These are phyloP conservation scores for Nemopilema nomurai DNA, from an alignment of 30 jellyfish, hydroid and myxozoan species.

Conservation along the genomic window DNA sequence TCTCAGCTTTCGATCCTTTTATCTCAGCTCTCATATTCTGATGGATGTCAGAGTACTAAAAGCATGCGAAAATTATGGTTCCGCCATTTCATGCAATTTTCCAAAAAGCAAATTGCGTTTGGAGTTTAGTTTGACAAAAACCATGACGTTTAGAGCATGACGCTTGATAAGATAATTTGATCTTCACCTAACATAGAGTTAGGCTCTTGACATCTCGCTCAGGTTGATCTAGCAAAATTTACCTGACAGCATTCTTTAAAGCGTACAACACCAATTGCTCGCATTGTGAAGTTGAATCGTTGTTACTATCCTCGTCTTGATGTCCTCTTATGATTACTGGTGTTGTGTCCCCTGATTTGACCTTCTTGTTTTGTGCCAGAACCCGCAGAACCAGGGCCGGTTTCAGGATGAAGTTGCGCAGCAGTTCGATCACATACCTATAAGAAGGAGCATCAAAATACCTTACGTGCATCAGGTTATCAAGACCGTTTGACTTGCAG, in stretches of 20 bases:
- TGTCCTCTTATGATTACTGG: conserved; percentile 42
- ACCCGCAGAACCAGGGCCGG: conserved; percentile 80
- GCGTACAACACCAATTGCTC: conserved; percentile 39
- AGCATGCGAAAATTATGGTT: too few relatives aligned
- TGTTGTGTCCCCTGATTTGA: conserved; percentile 32
- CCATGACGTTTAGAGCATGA: too few relatives aligned
- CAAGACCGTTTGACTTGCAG: too few relatives aligned
- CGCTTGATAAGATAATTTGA: too few relatives aligned
- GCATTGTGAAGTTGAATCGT: conserved; percentile 4
- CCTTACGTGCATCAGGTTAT: background rate
- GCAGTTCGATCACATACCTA: conserved; percentile 74
- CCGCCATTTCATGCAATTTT: too few relatives aligned
- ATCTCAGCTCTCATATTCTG: too few relatives aligned
- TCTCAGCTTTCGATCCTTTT: too few relatives aligned
- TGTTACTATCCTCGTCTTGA: background rate
- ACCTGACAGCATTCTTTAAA: conserved; percentile 64
- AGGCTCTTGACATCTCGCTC: too few relatives aligned
- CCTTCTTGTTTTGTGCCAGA: conserved; percentile 57
- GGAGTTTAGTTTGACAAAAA: too few relatives aligned
- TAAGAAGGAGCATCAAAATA: background rate
- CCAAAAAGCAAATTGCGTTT: too few relatives aligned
- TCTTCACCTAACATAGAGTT: too few relatives aligned
- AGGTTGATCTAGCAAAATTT: background rate
- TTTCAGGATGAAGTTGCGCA: conserved; percentile 74
- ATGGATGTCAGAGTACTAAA: too few relatives aligned